A percentile compares a stretch with the other conserved stretches of the same genome.
Conservation (phyloP, 2,888 invertebrate species). For the Hirtodrosophila duncani region DNA sequence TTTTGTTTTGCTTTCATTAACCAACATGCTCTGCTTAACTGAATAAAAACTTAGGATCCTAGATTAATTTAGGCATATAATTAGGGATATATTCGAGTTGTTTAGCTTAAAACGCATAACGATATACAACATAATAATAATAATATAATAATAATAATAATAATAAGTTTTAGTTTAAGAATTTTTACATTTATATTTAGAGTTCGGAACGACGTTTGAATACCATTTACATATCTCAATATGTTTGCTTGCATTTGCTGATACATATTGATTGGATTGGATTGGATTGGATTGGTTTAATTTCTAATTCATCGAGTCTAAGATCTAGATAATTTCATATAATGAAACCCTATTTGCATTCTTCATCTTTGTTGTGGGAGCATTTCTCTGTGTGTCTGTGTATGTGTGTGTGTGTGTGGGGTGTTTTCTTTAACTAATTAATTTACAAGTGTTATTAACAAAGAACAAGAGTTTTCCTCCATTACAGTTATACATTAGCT, state of each 20-base stretch:
- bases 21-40: conserved; percentile 58
- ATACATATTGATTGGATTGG: too few species aligned
- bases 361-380: too few species aligned
- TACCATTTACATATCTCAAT: conserved; percentile 47
- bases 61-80: conserved; percentile 53
- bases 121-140: too few species aligned
- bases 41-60: conserved; percentile 33
- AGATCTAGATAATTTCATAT: too few species aligned
- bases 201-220: conserved; percentile 48
- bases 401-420: conserved; percentile 14
- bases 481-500: conserved; percentile 49
- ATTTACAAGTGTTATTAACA: conserved; percentile 53
- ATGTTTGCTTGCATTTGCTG: conserved; percentile 25
- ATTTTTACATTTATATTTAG: conserved; percentile 25
- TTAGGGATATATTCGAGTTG: conserved; percentile 59
- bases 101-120: conserved; percentile 67
- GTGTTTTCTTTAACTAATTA: conserved; percentile 12
- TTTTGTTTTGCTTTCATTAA: conserved; percentile 24
- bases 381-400: conserved; percentile 10
- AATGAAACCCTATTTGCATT: too few species aligned
- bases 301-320: too few species aligned
- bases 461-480: conserved; percentile 30
- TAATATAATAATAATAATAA: too few species aligned
- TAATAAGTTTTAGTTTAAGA: conserved; percentile 37
- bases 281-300: too few species aligned